Conservation (phyloP, 2,797 vertebrate species). For the Thaleichthys pacificus region DNA sequence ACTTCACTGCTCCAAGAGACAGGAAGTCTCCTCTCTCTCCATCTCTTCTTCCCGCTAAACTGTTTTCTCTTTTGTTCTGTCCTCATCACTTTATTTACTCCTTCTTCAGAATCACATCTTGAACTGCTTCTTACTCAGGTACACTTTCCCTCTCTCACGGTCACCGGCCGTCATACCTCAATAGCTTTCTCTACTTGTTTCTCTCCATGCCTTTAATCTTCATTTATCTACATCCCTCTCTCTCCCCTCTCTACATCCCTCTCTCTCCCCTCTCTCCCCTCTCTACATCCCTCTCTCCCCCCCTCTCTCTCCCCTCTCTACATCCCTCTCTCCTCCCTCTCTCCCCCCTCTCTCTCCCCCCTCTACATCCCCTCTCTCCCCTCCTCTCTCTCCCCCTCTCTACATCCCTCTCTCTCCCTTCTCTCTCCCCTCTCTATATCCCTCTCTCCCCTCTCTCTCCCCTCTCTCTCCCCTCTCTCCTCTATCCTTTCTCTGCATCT, state of each 20-base stretch:
- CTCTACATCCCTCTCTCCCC: background rate
- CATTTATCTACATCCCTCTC: too few relatives aligned
- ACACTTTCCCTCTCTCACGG: too few relatives aligned
- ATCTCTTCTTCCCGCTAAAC: background rate
- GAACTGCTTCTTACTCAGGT: too few relatives aligned
- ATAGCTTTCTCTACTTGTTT: too few relatives aligned
- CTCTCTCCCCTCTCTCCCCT: too few relatives aligned
- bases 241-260: too few relatives aligned
- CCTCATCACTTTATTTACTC: background rate
- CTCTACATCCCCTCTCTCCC: background rate
- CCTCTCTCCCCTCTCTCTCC: background rate
- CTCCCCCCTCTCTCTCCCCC: background rate
- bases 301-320: background rate
- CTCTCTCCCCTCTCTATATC: background rate
- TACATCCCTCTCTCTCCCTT: background rate
- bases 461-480: background rate
- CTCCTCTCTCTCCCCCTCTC: background rate
- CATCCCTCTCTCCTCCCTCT: background rate
- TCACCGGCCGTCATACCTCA: too few relatives aligned
- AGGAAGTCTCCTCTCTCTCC: background rate
- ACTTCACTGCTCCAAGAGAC: background rate
- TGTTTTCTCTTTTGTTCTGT: background rate
- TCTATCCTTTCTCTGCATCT: background rate
- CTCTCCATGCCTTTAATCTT: too few relatives aligned
- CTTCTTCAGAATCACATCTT: too few relatives aligned